Evolutionary conservation across 2,797 vertebrate species (phyloP), one percentile per base, ranked within the genome.

Genomic region (Acanthurus tractus): DNA sequence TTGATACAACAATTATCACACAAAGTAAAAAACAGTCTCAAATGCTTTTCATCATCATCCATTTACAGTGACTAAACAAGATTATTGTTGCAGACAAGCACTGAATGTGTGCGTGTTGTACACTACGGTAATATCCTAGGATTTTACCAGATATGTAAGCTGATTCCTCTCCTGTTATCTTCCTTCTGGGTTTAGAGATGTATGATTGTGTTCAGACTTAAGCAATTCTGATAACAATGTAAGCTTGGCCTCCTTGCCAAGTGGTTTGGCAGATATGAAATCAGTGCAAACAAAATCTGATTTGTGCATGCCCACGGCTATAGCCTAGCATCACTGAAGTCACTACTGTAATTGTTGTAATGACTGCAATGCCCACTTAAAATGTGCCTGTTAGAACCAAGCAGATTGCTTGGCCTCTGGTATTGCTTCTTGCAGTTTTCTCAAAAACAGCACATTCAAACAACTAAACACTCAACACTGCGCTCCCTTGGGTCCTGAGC

Each of bases 261-360:
- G 74, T 88, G 78, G 67, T 86, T 88, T 88, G 81, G 86, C 86
- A 86, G 85, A 90, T 89, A 87, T 81, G 70, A 85, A 88, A 90
- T 82, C 87, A 74, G 80, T 44, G 54, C 76, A 86, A 83, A 81
- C 81, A 79, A 83, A 85, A 89, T 87, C 76, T 74, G 84, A 87
- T 90, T 86, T 81, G 70, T 88, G 70, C 63, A 81, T 73, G 66
- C 70, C 67, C 71, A 68, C 67, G 81, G 82, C 68, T 74, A 61
- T 29, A 77, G 54, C 67, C 49, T 38, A 65, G 62, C 45, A 55
- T 82, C 68, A 67, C 53, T 57, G 55, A 76, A 74, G 68, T 74
- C 74, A 78, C 62, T 62, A n/a, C 78, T 79, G 70, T 83, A 83
- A 87, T 72, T 82, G 70, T 58, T 55, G 55, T 50, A 65, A 72